phyloP scores from a whole-genome alignment of 2,113 vertebrate species.

The Terrapene triunguis region DNA sequence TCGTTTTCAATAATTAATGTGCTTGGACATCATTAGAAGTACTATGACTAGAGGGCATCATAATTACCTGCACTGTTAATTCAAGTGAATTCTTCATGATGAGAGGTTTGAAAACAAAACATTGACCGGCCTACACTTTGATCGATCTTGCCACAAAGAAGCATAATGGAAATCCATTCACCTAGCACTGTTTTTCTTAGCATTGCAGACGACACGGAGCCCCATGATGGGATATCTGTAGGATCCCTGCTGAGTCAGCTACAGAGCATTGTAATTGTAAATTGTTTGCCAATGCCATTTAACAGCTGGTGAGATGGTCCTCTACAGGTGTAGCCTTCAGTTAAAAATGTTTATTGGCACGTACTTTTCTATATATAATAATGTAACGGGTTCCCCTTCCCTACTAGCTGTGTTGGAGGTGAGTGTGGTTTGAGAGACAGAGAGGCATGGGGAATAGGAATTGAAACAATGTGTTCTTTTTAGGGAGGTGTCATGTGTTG shows the following conservation, averaged over 20 bases:
- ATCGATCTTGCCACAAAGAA: neutral
- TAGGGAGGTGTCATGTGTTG: neutral
- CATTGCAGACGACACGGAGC: neutral
- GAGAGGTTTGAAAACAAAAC: neutral
- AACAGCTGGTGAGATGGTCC: neutral
- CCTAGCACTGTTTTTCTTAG: neutral
- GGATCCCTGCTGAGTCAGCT: neutral
- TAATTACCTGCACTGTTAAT: rapidly evolving
- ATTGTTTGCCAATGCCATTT: neutral
- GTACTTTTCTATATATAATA: neutral
- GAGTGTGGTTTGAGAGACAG: neutral
- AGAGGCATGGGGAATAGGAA: neutral
- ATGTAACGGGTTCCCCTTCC: neutral
- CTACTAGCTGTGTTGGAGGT: neutral
- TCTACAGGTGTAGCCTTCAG: neutral
- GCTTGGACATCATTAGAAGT: neutral
- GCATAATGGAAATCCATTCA: neutral
- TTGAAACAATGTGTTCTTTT: neutral
- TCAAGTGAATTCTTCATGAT: neutral
- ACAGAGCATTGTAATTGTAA: rapidly evolving
- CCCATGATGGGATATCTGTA: neutral
- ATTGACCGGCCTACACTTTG: neutral
- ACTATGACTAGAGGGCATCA: neutral
- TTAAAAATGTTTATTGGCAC: neutral
- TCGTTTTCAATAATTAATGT: neutral